Evolutionary conservation across 30 jellyfish, hydroid and myxozoan species (phyloP), one percentile per base, ranked within the genome.

Genomic region (Mastigias papua): DNA sequence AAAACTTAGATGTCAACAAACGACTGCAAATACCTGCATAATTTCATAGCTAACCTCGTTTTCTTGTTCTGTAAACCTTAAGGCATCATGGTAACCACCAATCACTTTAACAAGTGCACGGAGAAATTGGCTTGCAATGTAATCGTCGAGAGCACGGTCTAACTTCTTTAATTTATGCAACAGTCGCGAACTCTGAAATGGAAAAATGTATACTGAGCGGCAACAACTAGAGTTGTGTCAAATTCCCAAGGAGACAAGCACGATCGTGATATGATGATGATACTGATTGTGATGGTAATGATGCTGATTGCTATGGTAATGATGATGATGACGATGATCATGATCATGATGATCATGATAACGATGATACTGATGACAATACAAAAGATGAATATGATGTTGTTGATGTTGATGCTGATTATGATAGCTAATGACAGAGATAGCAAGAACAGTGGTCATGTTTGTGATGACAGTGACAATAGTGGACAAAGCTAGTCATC

Each of bases 61-160:
- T 66, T 94, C 97, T 20, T 54, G 78, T 27, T 83, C 92, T 78
- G 77, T 90, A 82, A 89, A 94, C 50, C 86, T 86, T 58, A 94
- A 68, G 0, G 99, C 97, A 73, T 94, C 99, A 48, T 93, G 80
- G 68, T 94, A 94, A 31, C 99, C 99, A 84, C 99, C 99, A 68
- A 94, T 94, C 81, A 94, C 82, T 63, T 89, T 91, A 20, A 96
- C 99, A 60, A 94, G 95, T 3, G 97, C 99, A 0, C 93, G 89
- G 20, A 94, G 89, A 72, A 94, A 94, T 63, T 83, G 97, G 29
- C 90, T 78, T 19, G 99, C 96, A n/a, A 94, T 97, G 77, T 94
- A 94, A 48, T 94, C 97, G 31, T 80, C 93, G 0, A 69, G 70
- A 2, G 99, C 99, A 72, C 89, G 91, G 72, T 94, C 99, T 35